Evolutionary conservation across 2,888 invertebrate genomes (phyloP), one percentile per base, ranked within the genome.

Genomic region (Epicampocera succincta): DNA sequence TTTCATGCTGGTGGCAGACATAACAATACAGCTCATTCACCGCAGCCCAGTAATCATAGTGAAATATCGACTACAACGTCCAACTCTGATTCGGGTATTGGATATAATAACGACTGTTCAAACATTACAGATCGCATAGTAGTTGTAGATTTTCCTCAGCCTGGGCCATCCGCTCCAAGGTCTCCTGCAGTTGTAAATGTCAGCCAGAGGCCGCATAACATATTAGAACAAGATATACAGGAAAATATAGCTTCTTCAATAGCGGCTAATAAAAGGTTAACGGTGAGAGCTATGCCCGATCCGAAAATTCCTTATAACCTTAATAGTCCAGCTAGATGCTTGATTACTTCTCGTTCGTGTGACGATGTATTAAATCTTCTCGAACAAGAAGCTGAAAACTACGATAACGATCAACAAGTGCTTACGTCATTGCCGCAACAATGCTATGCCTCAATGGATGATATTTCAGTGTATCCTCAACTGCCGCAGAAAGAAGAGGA

Each of bases 11-110:
- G 83, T 0, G 85, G 73, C 1, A 84, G 78, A 9, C 85, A 80
- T 1, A 86, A 82, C 3, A 86, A 87, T 0, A 88, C 88, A 1
- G 95, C 95, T 0, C 94, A 95, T 86, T 97, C 97, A 0, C 96
- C 97, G 0, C 96, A 96, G 85, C 96, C 96, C 0, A 96, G 96
- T 88, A 95, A 94, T 87, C 94, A 95, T 81, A 96, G 96, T 87
- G 96, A 95, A 85, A 93, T 95, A 9, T 95, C 95, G 0, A 95
- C 95, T 0, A 95, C 96, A 19, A 97, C 97, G 0, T 97, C 97
- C 86, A 98, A 98, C 90, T 97, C 97, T 74, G 98, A 98, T 89
- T 98, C 98, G 1, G 98, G 98, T 0, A 97, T 98, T 80, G 98
- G 98, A 0, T 98, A 98, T 87, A 94, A 97, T 84, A 97, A 97